Evolutionary conservation across 2,888 invertebrate species (phyloP).

Genomic region (Cheilosia impressa): DNA sequence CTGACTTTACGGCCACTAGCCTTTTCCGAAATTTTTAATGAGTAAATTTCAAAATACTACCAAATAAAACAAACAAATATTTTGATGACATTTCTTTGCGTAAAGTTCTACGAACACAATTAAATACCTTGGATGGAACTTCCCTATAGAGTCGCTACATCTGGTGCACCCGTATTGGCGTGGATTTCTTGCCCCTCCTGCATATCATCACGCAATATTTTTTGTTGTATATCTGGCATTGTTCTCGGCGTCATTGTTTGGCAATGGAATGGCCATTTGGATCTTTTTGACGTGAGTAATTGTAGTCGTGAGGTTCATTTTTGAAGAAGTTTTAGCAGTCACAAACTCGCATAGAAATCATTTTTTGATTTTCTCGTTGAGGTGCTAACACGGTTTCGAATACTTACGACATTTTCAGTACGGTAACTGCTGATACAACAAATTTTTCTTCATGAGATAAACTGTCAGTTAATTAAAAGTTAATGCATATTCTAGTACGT

Average conservation of each 20-base stretch:
- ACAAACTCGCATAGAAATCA: too few relatives aligned
- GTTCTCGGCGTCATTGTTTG: conserved; percentile 86
- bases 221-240: conserved; percentile 87
- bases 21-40: conserved; percentile 47
- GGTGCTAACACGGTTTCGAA: too few relatives aligned
- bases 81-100: not conserved
- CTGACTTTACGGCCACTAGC: conserved; percentile 44
- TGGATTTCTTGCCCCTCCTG: conserved; percentile 87
- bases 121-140: conserved; percentile 87
- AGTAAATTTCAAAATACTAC: conserved; percentile 25
- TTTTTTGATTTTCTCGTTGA: too few relatives aligned
- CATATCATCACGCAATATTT: conserved; percentile 87
- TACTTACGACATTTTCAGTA: too few relatives aligned
- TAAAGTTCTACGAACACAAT: conserved; percentile 32
- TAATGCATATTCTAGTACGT: too few relatives aligned
- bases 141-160: conserved; percentile 87
- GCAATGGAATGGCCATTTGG: conserved; percentile 90
- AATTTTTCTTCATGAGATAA: too few relatives aligned
- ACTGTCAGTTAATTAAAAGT: too few relatives aligned
- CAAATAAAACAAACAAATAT: too few relatives aligned
- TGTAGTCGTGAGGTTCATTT: not conserved
- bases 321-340: too few relatives aligned
- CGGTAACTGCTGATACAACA: too few relatives aligned
- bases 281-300: conserved; percentile 88
- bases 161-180: conserved; percentile 89